Base-by-base conservation (phyloP, 2,113 vertebrate species). In the Arothron firmamentum region DNA sequence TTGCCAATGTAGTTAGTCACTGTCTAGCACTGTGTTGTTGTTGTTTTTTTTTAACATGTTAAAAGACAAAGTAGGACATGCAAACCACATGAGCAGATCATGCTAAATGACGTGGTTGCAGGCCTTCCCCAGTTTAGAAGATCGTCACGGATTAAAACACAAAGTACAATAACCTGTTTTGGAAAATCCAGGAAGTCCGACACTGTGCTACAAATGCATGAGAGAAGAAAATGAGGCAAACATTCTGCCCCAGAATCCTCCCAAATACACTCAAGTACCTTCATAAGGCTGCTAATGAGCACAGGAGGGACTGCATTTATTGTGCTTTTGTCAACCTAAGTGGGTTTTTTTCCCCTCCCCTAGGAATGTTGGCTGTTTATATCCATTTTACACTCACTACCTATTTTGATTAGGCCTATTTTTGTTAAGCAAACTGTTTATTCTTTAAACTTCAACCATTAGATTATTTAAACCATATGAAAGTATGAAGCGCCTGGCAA, bases 281-380 rank as follows among this genome's bases (percentile, higher is more conserved):
- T 23, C 25, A 41, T 49, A n/a, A 31, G 58, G 53, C 61, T 63
- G 62, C 49, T 53, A 62, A 70, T 70, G 62, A 77, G 56, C 66
- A 54, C 38, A 67, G 56, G 23, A 45, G 47, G 34, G 45, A 25
- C 66, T 0, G 10, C 56, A 60, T 21, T 42, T 52, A 9, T 7
- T 28, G 43, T 9, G 2, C 19, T 61, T 38, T 47, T 61, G 59
- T 64, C 52, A 49, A 60, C 47, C 12, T 23, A 15, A 68, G 17
- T 2, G 31, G 21, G 16, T 25, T 47, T 34, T 56, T 17, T 18
- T 25, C 41, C 34, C 52, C n/a, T 23, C 34, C 34, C 11, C 34
- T 25, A 31, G 18, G 23, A 56, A 68, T 28, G 23, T 47, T 15
- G 14, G 25, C 47, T 56, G 19, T 51, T 45, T 23, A 38, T 11